Evolutionary conservation across 1,140 invertebrate genomes (phyloP).

Genomic region (Ericerus pela): DNA sequence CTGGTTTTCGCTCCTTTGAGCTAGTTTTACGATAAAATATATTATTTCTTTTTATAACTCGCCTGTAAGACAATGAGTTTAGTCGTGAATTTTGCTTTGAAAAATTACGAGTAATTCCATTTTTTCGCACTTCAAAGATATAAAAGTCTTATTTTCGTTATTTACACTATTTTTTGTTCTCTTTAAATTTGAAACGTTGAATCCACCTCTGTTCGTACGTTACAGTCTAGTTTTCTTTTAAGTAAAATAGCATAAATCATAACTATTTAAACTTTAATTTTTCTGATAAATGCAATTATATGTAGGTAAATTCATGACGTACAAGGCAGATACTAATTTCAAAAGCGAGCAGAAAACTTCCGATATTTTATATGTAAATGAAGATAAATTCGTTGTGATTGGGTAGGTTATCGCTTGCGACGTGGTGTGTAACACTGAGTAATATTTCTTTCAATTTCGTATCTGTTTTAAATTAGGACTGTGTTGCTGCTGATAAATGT

Average conservation of each 20-base stretch:
- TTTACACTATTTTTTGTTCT: no score
- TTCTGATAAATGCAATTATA: neutral
- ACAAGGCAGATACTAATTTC: slow-evolving; percentile 4
- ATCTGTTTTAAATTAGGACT: slow-evolving; percentile 32
- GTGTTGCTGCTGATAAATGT: slow-evolving; percentile 43
- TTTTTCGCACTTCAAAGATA: no score
- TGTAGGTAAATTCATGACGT: slow-evolving; percentile 15
- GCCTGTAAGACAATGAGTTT: neutral
- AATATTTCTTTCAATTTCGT: neutral
- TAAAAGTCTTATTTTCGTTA: no score
- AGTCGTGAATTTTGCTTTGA: neutral
- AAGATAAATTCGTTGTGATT: slow-evolving; percentile 72
- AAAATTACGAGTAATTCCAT: no score
- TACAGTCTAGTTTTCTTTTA: no score
- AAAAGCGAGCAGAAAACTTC: slow-evolving; percentile 28
- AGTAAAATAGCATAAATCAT: no score
- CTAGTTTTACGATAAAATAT: neutral
- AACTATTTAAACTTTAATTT: no score
- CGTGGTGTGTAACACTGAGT: neutral
- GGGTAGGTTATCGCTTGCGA: slow-evolving; percentile 34
- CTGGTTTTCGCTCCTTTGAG: no score
- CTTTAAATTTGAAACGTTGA: no score
- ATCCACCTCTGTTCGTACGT: no score
- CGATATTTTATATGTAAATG: slow-evolving; percentile 48
- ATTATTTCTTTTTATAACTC: neutral